Evolutionary conservation across 2,888 invertebrate genomes (phyloP), one percentile per base, ranked within the genome.

Genomic region (Pollenia labialis): DNA sequence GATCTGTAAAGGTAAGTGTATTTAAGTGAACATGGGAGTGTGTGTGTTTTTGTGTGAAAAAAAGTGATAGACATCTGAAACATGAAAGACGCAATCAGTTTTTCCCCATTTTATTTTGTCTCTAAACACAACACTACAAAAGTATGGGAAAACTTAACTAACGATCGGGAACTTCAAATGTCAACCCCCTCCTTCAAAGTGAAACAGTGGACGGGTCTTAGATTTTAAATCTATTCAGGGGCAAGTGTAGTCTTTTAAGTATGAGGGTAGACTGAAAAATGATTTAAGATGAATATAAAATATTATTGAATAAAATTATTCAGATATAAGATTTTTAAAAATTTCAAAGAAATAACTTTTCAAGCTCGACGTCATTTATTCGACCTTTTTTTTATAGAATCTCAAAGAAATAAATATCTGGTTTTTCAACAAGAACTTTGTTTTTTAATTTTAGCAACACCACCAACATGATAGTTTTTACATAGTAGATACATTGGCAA

Each of bases 31-130:
- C 32, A 40, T 69, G 79, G 23, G 40, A 44, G 18, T 89, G 79
- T 68, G 40, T 83, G 50, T 54, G 18, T 76, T 56, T 58, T 68
- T 82, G 87, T 87, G 88, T 88, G 88, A 83, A 87, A 83, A 83
- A 71, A 69, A 81, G 46, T 81, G 83, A 87, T 83, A 84, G 83
- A 77, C 62, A 87, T 87, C 86, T 72, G 68, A 82, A 85, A 83
- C 80, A 77, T 82, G 79, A 69, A 85, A 85, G 72, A 87, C 69
- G 79, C 69, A 87, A 82, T 87, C 75, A 81, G 12, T 66, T 66
- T 54, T 56, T 54, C 32, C 52, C 32, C 62, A 71, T 44, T 66
- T 58, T 18, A 58, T 74, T 32, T 74, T 46, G 62, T 16, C 62
- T 64, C 50, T 58, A 52, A 72, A 81, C 72, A 62, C 60, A 54